Conservation (phyloP, 2,888 invertebrate species). For the Cynaeus angustus region DNA sequence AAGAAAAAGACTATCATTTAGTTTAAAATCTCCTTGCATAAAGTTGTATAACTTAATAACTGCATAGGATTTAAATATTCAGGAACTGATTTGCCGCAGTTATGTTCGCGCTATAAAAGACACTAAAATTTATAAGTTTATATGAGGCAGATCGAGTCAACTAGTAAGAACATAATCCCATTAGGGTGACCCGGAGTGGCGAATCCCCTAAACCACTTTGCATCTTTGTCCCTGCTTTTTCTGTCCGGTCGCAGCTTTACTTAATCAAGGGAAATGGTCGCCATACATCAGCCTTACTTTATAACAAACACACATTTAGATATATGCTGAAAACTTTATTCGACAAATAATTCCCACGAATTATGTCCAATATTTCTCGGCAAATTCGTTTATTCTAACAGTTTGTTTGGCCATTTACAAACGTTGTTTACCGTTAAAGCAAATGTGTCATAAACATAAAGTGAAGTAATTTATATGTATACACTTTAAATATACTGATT, state of each 20-base stretch:
- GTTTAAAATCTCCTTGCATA: too few species aligned
- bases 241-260: conserved; percentile 62
- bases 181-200: conserved; percentile 60
- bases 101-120: conserved; percentile 15
- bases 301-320: conserved; percentile 33
- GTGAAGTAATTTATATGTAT: too few species aligned
- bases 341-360: too few species aligned
- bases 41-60: too few species aligned
- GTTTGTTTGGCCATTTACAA: too few species aligned
- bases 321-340: too few species aligned
- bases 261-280: conserved; percentile 62
- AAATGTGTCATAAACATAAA: too few species aligned
- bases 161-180: conserved; percentile 61
- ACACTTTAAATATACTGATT: too few species aligned
- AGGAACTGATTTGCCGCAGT: conserved; percentile 26
- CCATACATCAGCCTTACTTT: conserved; percentile 47
- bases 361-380: too few species aligned
- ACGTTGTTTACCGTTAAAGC: too few species aligned
- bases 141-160: conserved; percentile 56
- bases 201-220: conserved; percentile 65
- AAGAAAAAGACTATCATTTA: too few species aligned
- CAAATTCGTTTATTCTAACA: too few species aligned
- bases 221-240: conserved; percentile 63
- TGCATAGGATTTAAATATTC: conserved; percentile 25
- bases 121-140: conserved; percentile 60